Base-by-base conservation (phyloP, 2,888 invertebrate genomes). In the Tholera decimalis region DNA sequence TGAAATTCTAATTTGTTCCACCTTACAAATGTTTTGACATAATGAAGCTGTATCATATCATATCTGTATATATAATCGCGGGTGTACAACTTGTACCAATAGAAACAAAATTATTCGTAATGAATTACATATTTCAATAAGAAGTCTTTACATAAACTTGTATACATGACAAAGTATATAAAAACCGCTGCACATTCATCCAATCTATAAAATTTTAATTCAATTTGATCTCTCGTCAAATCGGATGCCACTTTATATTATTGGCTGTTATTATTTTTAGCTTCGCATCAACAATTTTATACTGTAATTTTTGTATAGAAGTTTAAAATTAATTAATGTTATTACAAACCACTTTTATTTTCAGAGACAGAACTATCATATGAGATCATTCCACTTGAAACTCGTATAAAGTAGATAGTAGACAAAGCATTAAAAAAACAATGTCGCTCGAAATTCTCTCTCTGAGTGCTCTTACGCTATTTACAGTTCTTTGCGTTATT, bases 401-500 rank as follows among this genome's bases (percentile, higher is more conserved):
- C 26, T 53, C 15, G 41, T 68, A 30, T 35, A 20, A 20, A 24
- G 26, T 30, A 35, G n/a, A 9, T 26, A 67, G 15, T 22, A 67
- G 6, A 44, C 37, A 33, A 35, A 30, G 69, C 39, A 28, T 39
- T 24, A 41, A 69, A 69, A 60, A 53, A 43, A 69, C 60, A 53
- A 60, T 41, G 35, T 53, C 9, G 22, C 22, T 53, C 35, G 35
- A 60, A 50, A 55, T 67, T 60, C 28, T 44, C 50, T 46, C n/a
- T 51, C 33, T 26, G 26, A 71, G 63, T 61, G 51, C 61, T 61
- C 33, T 57, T 58, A 59, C 47, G 28, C 58, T 76, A 63, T 76
- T 63, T 58, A 76, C 47, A 55, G 50, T 53, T 51, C 51, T 47
- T 37, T 30, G 20, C 57, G 55, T 53, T 67, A 76, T 72, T 76